Evolutionary conservation across 2,888 invertebrate genomes (phyloP), one percentile per base, ranked within the genome.

Genomic region (Phyto melanocephala): DNA sequence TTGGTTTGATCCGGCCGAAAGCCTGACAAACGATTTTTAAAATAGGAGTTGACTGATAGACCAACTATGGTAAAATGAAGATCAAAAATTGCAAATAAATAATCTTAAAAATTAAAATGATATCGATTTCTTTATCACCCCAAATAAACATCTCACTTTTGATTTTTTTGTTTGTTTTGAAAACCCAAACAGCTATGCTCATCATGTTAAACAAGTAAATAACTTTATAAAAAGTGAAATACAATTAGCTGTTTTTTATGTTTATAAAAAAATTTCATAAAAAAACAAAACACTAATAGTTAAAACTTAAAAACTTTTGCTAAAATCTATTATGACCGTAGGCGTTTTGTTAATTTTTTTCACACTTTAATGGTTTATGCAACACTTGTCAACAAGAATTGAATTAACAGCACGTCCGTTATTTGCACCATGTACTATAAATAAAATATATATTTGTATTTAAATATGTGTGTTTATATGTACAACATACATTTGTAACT

Each of bases 361-460:
- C 17, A n/a, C n/a, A 13, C 45, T 37, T 72, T 74, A 81, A 74
- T 62, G 76, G 58, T 63, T 56, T 47, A 62, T 63, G 77, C 77
- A 81, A 77, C 81, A 72, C 72, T 77, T 81, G 81, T 74, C 72
- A 77, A 74, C 62, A 81, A 68, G 77, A 77, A 81, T 81, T 81
- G 81, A 81, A 77, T 81, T 81, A 81, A 81, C 77, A 78, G 42
- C 81, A 77, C 62, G 77, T 81, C 47, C 77, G 60, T 74, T 74
- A 81, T 74, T 77, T 68, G 40, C 62, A 56, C 35, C 81, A 77
- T 74, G 68, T 68, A 62, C 72, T 68, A 77, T 74, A 63, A 81
- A 62, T 77, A 81, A 77, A 62, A 81, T 72, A 68, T 81, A 42
- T 68, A 81, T 81, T 68, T 77, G 22, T 77, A 68, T 81, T 47